These are phyloP conservation scores for Nesospiza acunhae DNA, from an alignment of 2,113 vertebrate genomes.

Conservation along the genomic window DNA sequence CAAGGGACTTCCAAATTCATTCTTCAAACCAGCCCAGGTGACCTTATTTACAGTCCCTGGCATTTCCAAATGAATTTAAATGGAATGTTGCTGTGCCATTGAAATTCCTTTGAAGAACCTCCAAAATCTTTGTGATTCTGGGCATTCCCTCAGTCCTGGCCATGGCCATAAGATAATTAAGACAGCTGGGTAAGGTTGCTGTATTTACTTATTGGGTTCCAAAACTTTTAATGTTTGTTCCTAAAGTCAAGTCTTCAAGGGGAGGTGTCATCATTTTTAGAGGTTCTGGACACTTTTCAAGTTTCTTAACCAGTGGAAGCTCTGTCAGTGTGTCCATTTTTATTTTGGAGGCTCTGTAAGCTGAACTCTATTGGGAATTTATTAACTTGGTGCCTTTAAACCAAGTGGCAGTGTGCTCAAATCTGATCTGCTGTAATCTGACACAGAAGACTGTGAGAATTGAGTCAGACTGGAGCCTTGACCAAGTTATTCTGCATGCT, in stretches of 20 bases:
- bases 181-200: neutral
- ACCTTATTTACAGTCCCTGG: neutral
- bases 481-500: neutral
- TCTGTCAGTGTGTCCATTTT: neutral
- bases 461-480: neutral
- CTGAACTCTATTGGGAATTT: neutral
- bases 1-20: neutral
- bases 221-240: neutral
- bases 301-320: neutral
- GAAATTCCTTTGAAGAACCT: neutral
- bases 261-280: neutral
- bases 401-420: accelerated
- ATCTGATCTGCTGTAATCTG: neutral
- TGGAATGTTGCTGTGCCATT: neutral
- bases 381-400: neutral
- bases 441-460: accelerated
- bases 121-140: neutral
- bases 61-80: neutral
- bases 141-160: neutral
- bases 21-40: neutral
- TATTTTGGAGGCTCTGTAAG: neutral
- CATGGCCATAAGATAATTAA: neutral
- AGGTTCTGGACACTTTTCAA: neutral
- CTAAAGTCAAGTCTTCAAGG: neutral
- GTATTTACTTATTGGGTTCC: accelerated